A percentile compares a stretch with the other conserved stretches of the same genome.
Evolutionary conservation across 35 echinoderm and acorn worm genomes (phyloP).

Genomic region (Eucidaris tribuloides): DNA sequence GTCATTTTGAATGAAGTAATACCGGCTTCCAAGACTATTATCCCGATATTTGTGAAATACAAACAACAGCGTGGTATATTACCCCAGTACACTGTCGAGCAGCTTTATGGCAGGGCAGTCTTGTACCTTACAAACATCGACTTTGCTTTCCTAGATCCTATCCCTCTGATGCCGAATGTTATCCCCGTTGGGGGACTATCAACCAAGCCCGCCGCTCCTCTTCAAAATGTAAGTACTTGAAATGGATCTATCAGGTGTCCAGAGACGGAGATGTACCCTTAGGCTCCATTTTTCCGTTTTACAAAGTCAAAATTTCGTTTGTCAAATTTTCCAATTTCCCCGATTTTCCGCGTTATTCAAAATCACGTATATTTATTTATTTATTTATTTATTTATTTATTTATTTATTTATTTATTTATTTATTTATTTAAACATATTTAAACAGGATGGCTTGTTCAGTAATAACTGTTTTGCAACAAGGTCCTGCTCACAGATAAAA

Average conservation of each 20-base stretch:
- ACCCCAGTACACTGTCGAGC: not conserved
- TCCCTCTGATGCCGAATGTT: slow-evolving; percentile 26
- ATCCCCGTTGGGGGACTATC: slow-evolving; percentile 25
- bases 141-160: not conserved
- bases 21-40: not conserved
- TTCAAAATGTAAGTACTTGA: slow-evolving; percentile 9
- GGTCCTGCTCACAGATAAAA: too few relatives aligned
- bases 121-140: not conserved
- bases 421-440: too few relatives aligned
- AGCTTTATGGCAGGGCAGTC: not conserved
- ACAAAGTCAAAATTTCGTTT: not conserved
- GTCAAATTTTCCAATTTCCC: not conserved
- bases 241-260: too few relatives aligned
- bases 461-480: too few relatives aligned
- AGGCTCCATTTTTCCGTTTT: too few relatives aligned
- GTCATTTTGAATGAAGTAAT: not conserved
- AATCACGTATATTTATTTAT: not conserved
- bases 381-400: not conserved
- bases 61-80: not conserved
- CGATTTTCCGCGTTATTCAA: not conserved
- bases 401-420: too few relatives aligned
- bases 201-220: not conserved
- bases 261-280: too few relatives aligned
- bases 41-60: not conserved
- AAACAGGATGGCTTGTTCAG: too few relatives aligned